A percentile compares a stretch with the other conserved stretches of the same genome.
These are phyloP conservation scores for Sturnus vulgaris DNA, from an alignment of 2,113 vertebrate genomes.

Conservation along the genomic window DNA sequence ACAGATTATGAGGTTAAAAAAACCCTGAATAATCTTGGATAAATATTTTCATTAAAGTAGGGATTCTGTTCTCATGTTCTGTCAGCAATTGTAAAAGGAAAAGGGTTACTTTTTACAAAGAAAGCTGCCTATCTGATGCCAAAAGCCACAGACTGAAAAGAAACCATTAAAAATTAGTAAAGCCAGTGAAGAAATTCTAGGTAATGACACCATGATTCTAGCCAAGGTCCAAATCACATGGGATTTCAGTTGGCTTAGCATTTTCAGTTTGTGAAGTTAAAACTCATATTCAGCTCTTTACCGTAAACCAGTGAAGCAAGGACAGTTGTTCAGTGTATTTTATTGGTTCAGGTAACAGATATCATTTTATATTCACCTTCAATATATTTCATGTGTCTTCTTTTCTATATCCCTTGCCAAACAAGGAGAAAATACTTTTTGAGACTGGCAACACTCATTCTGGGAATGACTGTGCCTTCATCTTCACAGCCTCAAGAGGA, in stretches of 20 bases:
- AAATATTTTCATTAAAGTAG: not conserved
- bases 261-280: not conserved
- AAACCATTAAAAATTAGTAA: not conserved
- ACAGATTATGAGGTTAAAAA: not conserved
- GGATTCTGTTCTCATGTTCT: not conserved
- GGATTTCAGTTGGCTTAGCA: not conserved
- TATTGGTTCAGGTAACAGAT: not conserved
- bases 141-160: not conserved
- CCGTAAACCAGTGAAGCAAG: not conserved
- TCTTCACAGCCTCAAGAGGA: not conserved
- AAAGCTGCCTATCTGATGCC: not conserved
- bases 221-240: not conserved
- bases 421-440: not conserved
- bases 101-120: not conserved
- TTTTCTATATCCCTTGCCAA: not conserved
- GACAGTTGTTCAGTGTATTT: not conserved
- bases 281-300: not conserved
- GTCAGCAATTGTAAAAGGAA: not conserved
- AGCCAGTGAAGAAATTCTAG: not conserved
- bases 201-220: not conserved
- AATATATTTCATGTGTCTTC: not conserved
- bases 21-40: not conserved
- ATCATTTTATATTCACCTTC: not conserved
- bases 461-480: not conserved
- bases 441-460: not conserved